Evolutionary conservation across 2,113 vertebrate genomes (phyloP), one percentile per base, ranked within the genome.

Genomic region (Epinephelus fuscoguttatus): DNA sequence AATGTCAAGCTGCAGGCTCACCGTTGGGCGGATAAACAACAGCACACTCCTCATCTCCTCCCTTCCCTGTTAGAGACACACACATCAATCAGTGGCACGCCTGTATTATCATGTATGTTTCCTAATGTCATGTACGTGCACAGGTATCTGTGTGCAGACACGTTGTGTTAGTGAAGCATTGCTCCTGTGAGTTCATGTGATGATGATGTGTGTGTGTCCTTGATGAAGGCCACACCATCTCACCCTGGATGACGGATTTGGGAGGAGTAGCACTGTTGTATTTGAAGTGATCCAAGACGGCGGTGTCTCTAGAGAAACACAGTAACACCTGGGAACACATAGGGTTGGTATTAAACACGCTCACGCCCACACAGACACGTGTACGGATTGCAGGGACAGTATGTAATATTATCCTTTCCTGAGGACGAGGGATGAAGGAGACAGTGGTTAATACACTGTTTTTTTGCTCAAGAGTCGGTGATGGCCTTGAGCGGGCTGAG

Each of bases 1-100:
- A 49, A 59, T 49, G 25, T 63, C 6, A 82, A 56, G 30, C 14
- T 47, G 25, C 11, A 37, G 33, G 82, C 96, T 96, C 95, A 99
- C 98, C 98, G 30, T 98, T 99, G 45, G 98, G 98, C 78, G 98
- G 98, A 90, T 99, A 99, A 89, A 98, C 96, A 75, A 99, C 97
- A 23, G 96, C 96, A 87, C 94, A 97, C 72, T 97, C 96, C 91
- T 98, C 97, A 57, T 96, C 87, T 81, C 96, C 97, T 0, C 95
- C 94, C 85, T 97, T 99, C 78, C 96, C 97, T 99, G 84, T 68
- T 2, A 37, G 63, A 85, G 55, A 85, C 0, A 84, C 6, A 82
- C 8, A 61, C 8, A 73, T 17, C 21, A 25, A 17, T 17, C 18
- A 37, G 13, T 55, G 17, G 55, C 6, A 10, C 47, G 59, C 9